Base-by-base conservation (phyloP, 2,113 vertebrate species). In the Trematomus loennbergii region DNA sequence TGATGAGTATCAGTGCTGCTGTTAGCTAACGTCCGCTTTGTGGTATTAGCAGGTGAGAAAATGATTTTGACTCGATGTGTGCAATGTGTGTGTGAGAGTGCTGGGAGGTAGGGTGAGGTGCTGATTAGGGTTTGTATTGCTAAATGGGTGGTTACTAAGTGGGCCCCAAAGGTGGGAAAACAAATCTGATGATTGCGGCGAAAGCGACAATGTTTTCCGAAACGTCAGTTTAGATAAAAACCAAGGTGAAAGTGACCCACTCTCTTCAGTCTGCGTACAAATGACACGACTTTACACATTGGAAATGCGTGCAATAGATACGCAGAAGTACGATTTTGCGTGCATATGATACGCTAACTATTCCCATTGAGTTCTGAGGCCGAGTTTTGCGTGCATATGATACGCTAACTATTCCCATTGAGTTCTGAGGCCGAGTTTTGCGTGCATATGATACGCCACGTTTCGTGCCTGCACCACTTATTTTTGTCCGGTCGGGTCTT, bases 21-120 rank as follows among this genome's bases (percentile, higher is more conserved):
- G 88, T 87, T 89, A 81, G 88, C 83, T 90, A 94, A 94, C 87
- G 78, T 92, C 92, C 92, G 93, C 90, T 89, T 92, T 89, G 91
- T 91, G 94, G 92, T 93, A 81, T 87, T 59, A 89, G 88, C 92
- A 94, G 92, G 92, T 95, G 94, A 94, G 63, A 89, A 79, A 77
- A 78, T 82, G 78, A 65, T 84, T 78, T 78, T 18, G 50, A 75
- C 52, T 74, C 49, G 49, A 29, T 60, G 25, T 71, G 54, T 15
- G 5, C 55, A 5, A 63, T 53, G 12, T n/a, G 0, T 50, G 59
- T 40, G 61, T 65, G 55, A 8, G 63, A 33, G 50, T 9, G 50
- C 45, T 36, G 53, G 45, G 18, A 60, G 54, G 33, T 33, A 33
- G 73, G 59, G 59, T 53, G 46, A 71, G 17, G n/a, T 74, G 70